These are phyloP conservation scores for Apeira syringaria DNA, from an alignment of 2,888 invertebrate genomes.

Conservation along the genomic window DNA sequence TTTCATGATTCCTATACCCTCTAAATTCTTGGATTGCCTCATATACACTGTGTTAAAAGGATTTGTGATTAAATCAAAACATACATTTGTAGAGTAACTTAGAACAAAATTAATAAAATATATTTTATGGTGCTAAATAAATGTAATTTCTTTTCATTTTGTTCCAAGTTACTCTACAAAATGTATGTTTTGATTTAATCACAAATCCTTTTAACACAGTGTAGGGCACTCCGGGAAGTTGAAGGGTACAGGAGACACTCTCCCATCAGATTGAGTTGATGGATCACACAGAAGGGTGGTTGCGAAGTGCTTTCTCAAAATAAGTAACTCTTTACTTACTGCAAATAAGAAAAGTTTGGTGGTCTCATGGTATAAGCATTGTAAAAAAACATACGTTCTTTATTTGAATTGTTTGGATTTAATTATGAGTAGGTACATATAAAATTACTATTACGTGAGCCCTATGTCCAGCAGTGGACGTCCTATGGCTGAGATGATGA, in stretches of 20 bases:
- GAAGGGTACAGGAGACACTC: slow-evolving; percentile 32
- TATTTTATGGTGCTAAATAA: too few relatives aligned
- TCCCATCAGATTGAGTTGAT: slow-evolving; percentile 53
- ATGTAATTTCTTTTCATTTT: too few relatives aligned
- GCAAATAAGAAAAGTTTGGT: slow-evolving; percentile 14
- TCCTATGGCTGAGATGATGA: too few relatives aligned
- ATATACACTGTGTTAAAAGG: slow-evolving; percentile 26
- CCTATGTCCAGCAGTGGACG: too few relatives aligned
- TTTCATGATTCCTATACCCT: slow-evolving; percentile 30
- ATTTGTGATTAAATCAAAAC: slow-evolving; percentile 2
- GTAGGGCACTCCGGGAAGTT: slow-evolving; percentile 18
- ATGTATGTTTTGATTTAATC: not conserved
- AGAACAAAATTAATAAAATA: too few relatives aligned
- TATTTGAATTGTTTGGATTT: not conserved
- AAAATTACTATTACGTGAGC: too few relatives aligned
- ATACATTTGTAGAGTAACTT: too few relatives aligned
- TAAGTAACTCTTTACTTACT: slow-evolving; percentile 26
- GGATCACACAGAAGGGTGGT: slow-evolving; percentile 54
- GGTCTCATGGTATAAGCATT: not conserved
- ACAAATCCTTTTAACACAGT: slow-evolving; percentile 22
- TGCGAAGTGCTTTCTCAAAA: slow-evolving; percentile 13
- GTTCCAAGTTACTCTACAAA: too few relatives aligned
- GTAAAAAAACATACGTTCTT: not conserved
- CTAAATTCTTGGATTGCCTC: slow-evolving; percentile 18
- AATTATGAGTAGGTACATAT: not conserved